Percentiles rank a stretch among this genome's conserved stretches.
Evolutionary conservation across 2,797 vertebrate species (phyloP).

Genomic region (Bradypus variegatus): DNA sequence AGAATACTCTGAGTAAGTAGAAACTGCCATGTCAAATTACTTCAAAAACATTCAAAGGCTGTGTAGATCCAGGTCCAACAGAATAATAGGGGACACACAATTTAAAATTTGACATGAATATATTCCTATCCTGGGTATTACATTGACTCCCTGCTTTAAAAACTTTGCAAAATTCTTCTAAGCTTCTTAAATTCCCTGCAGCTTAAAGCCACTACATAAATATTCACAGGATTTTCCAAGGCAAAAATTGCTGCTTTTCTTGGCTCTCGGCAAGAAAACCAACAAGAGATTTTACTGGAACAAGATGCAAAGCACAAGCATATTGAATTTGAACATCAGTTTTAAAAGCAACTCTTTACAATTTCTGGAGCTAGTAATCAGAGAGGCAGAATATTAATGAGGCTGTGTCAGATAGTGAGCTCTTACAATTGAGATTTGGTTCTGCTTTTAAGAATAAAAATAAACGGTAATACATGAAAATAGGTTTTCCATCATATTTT

Average conservation of each 20-base stretch:
- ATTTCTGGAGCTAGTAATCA: conserved; percentile 71
- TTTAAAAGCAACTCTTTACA: conserved; percentile 72
- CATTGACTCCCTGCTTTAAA: conserved; percentile 52
- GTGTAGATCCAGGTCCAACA: background rate
- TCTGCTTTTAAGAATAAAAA: conserved; percentile 54
- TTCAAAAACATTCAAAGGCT: conserved; percentile 10
- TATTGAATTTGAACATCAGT: conserved; percentile 69
- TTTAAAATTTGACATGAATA: conserved; percentile 48
- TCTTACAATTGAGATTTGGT: conserved; percentile 14
- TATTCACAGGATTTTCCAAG: conserved; percentile 67
- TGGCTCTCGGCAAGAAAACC: conserved; percentile 52
- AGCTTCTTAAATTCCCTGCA: conserved; percentile 67
- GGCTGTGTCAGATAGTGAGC: background rate
- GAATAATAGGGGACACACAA: background rate
- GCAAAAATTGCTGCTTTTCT: conserved; percentile 66
- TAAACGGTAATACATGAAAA: conserved; percentile 20
- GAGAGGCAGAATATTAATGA: conserved; percentile 62
- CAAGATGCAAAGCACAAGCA: conserved; percentile 58
- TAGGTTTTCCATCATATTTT: conserved; percentile 4
- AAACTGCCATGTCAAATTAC: background rate
- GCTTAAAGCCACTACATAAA: conserved; percentile 69
- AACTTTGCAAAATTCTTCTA: conserved; percentile 65
- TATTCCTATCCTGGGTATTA: conserved; percentile 19
- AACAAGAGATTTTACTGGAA: conserved; percentile 57
- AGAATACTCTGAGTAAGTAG: background rate